Conservation (phyloP, 2,797 vertebrate species). For the Cirrhinus molitorella region DNA sequence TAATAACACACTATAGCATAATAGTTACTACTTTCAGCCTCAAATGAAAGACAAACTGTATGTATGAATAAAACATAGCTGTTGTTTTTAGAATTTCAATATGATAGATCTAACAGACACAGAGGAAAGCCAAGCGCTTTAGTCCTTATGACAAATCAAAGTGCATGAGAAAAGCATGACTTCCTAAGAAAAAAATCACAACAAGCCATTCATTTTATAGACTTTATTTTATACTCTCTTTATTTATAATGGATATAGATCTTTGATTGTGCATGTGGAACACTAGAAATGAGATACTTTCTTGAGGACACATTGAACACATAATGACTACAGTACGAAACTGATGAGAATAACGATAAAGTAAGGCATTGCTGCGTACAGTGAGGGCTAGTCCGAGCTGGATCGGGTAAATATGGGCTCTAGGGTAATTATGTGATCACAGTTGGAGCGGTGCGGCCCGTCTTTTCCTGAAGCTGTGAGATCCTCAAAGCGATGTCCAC, state of each 20-base stretch:
- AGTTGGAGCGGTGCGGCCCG: constrained; percentile 88
- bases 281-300: constrained; percentile 30
- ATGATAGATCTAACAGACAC: not conserved
- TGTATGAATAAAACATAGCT: constrained; percentile 50
- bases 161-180: not conserved
- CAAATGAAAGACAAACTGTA: constrained; percentile 25
- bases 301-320: constrained; percentile 21
- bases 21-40: constrained; percentile 5
- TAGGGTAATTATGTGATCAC: constrained; percentile 90
- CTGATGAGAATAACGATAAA: constrained; percentile 4
- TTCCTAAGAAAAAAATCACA: not conserved
- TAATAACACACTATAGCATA: constrained; percentile 5
- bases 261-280: constrained; percentile 50
- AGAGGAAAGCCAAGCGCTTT: not conserved
- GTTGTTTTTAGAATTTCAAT: constrained; percentile 21
- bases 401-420: constrained; percentile 24
- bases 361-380: constrained; percentile 42
- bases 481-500: constrained; percentile 93
- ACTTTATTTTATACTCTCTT: constrained; percentile 29
- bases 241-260: constrained; percentile 36
- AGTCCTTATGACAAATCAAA: not conserved
- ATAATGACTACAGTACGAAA: constrained; percentile 12
- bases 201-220: not conserved
- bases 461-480: constrained; percentile 91
- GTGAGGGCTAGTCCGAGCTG: constrained; percentile 25